Conservation (phyloP, 2,888 invertebrate species). For the Panorpa germanica region DNA sequence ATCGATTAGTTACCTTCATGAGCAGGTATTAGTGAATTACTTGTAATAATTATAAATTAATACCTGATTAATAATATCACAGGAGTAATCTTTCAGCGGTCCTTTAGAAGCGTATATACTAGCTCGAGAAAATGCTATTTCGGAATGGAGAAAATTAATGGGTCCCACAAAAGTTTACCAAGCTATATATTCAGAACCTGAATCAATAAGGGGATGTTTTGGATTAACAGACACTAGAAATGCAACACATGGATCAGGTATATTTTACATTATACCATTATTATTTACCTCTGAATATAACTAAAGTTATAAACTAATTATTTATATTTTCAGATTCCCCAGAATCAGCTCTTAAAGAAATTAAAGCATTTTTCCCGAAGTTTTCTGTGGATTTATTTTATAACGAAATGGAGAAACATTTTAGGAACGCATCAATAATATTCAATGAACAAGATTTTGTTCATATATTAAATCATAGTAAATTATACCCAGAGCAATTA, state of each 20-base stretch:
- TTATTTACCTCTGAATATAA: constrained; percentile 2
- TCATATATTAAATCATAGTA: too few species aligned
- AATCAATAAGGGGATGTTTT: constrained; percentile 62
- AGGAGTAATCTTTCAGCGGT: constrained; percentile 41
- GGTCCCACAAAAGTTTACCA: constrained; percentile 81
- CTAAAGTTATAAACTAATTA: constrained; percentile 11
- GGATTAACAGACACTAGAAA: constrained; percentile 90
- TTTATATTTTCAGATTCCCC: constrained; percentile 42
- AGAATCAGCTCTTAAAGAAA: constrained; percentile 56
- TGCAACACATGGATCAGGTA: constrained; percentile 86
- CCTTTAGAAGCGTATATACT: constrained; percentile 65
- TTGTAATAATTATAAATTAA: constrained; percentile 4
- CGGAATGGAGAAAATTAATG: constrained; percentile 63
- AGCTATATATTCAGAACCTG: constrained; percentile 58
- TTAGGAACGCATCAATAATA: constrained; percentile 28
- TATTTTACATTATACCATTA: constrained; percentile 7
- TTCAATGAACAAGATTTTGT: constrained; percentile 33
- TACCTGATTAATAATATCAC: constrained; percentile 7
- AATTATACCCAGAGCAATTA: too few species aligned
- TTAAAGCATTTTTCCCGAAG: constrained; percentile 68
- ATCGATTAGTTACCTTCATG: constrained; percentile 67
- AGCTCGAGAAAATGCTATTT: constrained; percentile 54
- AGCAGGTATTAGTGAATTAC: constrained; percentile 32
- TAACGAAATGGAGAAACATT: constrained; percentile 17
- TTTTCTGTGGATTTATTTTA: constrained; percentile 33